These are phyloP conservation scores for Pseudopipra pipra DNA, from an alignment of 2,113 vertebrate genomes.

Conservation along the genomic window DNA sequence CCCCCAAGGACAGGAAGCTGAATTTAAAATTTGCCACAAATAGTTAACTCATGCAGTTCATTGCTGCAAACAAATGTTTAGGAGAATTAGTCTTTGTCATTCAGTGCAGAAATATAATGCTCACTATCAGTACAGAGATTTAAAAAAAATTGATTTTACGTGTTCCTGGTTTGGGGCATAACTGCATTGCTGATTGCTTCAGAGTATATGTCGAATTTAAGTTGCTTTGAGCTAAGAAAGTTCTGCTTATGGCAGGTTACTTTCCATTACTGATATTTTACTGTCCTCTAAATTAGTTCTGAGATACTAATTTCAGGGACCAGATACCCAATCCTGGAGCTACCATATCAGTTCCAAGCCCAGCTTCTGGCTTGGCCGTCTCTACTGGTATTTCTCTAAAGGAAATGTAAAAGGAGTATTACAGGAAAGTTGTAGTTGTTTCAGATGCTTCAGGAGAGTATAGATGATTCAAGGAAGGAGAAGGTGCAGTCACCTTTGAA, in stretches of 20 bases:
- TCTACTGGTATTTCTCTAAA: background rate
- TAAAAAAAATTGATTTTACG: background rate
- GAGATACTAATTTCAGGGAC: background rate
- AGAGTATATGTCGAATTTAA: background rate
- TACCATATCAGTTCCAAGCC: background rate
- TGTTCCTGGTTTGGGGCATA: background rate
- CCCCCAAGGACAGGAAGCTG: background rate
- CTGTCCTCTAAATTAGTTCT: background rate
- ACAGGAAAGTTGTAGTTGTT: background rate
- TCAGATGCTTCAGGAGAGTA: background rate
- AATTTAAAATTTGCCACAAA: background rate
- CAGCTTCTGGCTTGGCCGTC: background rate
- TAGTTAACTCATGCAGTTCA: background rate
- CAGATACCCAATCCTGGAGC: background rate
- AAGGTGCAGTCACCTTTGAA: background rate
- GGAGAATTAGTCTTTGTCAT: background rate
- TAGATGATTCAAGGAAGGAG: background rate
- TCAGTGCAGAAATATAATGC: background rate
- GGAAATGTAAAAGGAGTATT: background rate
- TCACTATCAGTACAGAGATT: background rate
- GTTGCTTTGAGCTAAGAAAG: background rate
- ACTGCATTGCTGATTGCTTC: background rate
- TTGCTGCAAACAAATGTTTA: background rate
- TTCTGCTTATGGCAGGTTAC: background rate
- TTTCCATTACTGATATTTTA: background rate